Evolutionary conservation across 2,888 invertebrate genomes (phyloP), one percentile per base, ranked within the genome.

Genomic region (Lasius fuliginosus): DNA sequence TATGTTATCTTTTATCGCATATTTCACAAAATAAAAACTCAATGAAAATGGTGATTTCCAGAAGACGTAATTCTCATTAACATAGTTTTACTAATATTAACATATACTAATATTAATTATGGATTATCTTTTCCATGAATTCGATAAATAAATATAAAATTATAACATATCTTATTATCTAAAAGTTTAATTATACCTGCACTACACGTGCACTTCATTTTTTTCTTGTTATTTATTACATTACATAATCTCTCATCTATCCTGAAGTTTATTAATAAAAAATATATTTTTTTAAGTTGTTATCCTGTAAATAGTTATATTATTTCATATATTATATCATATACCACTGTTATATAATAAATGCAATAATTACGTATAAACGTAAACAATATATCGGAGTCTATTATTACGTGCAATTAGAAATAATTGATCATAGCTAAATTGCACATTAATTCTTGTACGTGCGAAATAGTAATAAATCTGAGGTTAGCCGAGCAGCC

Each of bases 401-500:
- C 11, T 65, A 67, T 76, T 67, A 76, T 76, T 76, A 36, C 49
- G 11, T 30, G 30, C 56, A 40, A 77, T 68, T n/a, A 68, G 30
- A 56, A 68, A 15, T 77, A 77, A 56, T 79, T 58, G 53, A 76
- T 76, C 76, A 67, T 67, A 23, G 58, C 42, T 23, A 42, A 69
- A 79, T 56, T 79, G 77, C 69, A 18, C 58, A 33, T 69, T 79
- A 79, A 79, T 79, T 79, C 69, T 69, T 58, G 42, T 60, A 83
- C 56, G 58, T 68, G 83, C 42, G 60, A 58, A 67, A 77, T 68
- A 53, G 69, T 74, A 60, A 83, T 81, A 81, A 84, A 84, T 84
- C 56, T 62, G 67, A 64, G 83, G 64, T 74, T 75, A 46, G 27
- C 40, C 36, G 36, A 64, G 49, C 60, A 49, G 67, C 36, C 40